phyloP scores from a whole-genome alignment of 2,113 vertebrate species.

The Pseudonaja textilis region DNA sequence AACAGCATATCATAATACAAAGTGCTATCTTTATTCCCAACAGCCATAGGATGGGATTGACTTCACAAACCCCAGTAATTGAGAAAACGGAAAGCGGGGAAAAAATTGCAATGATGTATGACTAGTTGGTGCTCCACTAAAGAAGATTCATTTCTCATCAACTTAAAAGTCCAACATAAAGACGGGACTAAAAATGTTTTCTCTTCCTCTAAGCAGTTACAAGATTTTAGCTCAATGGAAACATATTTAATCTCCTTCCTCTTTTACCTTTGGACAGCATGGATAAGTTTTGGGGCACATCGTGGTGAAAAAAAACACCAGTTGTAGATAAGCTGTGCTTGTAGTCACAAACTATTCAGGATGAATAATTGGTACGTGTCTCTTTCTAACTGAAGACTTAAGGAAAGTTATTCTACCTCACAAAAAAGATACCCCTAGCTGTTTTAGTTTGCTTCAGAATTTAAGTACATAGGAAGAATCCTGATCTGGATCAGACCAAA shows the following conservation, averaged over 20 bases:
- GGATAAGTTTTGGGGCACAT: background rate
- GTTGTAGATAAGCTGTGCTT: slow-evolving; percentile 3
- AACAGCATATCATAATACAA: slow-evolving; percentile 28
- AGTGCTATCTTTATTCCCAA: slow-evolving; percentile 16
- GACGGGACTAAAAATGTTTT: slow-evolving; percentile 30
- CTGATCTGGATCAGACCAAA: background rate
- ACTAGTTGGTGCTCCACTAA: slow-evolving; percentile 12
- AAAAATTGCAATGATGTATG: slow-evolving; percentile 20
- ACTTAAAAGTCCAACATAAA: slow-evolving; percentile 31
- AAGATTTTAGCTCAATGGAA: slow-evolving; percentile 24
- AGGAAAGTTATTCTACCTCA: background rate
- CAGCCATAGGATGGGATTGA: background rate
- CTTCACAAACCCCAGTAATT: slow-evolving; percentile 19
- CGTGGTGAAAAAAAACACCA: background rate
- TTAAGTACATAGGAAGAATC: background rate
- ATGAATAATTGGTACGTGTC: background rate
- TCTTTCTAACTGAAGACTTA: background rate
- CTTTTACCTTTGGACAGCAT: slow-evolving; percentile 13
- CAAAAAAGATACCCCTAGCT: background rate
- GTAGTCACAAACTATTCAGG: background rate
- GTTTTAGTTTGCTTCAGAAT: slow-evolving; percentile 2
- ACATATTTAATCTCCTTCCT: background rate
- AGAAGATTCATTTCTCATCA: slow-evolving; percentile 27
- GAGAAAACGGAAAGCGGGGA: slow-evolving; percentile 36
- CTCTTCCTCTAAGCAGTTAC: background rate